Conservation (phyloP, 2,797 vertebrate species). For the Pseudotriccus pelzelni region DNA sequence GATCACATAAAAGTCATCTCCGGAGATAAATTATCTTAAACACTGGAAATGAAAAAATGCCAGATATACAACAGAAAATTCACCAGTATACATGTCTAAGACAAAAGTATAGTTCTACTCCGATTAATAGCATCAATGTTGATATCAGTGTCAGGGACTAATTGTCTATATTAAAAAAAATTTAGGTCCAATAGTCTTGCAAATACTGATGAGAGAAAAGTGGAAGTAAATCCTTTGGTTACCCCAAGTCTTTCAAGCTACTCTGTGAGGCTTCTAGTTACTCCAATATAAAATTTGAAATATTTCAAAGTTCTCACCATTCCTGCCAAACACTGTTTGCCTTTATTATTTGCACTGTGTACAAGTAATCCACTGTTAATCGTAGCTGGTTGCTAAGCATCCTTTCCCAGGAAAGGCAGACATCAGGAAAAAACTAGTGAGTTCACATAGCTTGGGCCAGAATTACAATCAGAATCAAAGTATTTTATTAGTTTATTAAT, state of each 20-base stretch:
- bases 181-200: neutral
- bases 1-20: neutral
- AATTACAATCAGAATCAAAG: neutral
- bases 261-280: neutral
- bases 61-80: neutral
- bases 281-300: neutral
- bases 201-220: neutral
- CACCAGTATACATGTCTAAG: neutral
- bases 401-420: neutral
- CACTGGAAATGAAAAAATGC: neutral
- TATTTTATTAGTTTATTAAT: slow-evolving; percentile 27
- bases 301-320: neutral
- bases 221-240: neutral
- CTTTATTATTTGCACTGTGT: neutral
- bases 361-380: neutral
- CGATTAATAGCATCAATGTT: neutral
- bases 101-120: neutral
- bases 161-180: neutral
- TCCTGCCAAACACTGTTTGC: neutral
- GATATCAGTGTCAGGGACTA: neutral
- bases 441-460: neutral
- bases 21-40: neutral
- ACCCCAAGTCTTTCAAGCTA: neutral
- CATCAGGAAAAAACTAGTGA: neutral
- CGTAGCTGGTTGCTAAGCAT: neutral